These are phyloP conservation scores for Leptopilina clavipes DNA, from an alignment of 1,140 invertebrate species.

Conservation along the genomic window DNA sequence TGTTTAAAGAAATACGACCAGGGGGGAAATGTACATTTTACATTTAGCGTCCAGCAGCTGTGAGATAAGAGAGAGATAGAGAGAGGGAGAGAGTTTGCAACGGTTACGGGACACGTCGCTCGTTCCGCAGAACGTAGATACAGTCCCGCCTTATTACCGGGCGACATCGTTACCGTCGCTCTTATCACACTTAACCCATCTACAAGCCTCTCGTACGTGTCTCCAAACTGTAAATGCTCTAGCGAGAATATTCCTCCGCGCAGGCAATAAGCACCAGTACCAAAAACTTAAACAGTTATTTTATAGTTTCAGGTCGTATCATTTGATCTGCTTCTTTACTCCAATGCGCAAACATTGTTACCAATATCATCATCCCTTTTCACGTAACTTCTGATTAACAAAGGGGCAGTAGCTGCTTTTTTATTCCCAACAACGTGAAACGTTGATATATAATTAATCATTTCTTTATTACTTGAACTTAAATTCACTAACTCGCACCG, in stretches of 20 bases:
- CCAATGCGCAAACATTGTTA: no score
- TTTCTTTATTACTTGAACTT: no score
- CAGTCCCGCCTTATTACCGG: slow-evolving; percentile 31
- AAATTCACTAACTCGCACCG: no score
- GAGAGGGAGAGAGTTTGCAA: slow-evolving; percentile 18
- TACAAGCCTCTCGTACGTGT: slow-evolving; percentile 4
- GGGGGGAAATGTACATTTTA: neutral
- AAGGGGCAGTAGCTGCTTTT: no score
- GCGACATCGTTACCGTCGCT: slow-evolving; percentile 32
- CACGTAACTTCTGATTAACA: no score
- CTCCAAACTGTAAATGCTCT: neutral
- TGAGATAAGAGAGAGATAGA: neutral
- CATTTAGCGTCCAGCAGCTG: slow-evolving; percentile 29
- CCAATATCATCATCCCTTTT: no score
- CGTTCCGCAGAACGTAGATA: slow-evolving; percentile 27
- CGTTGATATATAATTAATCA: no score
- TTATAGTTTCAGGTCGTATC: slow-evolving; percentile 14
- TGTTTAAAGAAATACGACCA: neutral
- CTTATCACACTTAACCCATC: slow-evolving; percentile 29
- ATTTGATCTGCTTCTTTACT: neutral
- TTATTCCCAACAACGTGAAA: no score
- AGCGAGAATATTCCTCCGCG: slow-evolving; percentile 3
- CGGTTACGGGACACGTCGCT: slow-evolving; percentile 34
- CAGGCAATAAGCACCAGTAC: neutral
- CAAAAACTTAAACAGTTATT: slow-evolving; percentile 17